Base-by-base conservation (phyloP, 37 sponge, comb jelly and placozoan species). In the Halichondria panicea region DNA sequence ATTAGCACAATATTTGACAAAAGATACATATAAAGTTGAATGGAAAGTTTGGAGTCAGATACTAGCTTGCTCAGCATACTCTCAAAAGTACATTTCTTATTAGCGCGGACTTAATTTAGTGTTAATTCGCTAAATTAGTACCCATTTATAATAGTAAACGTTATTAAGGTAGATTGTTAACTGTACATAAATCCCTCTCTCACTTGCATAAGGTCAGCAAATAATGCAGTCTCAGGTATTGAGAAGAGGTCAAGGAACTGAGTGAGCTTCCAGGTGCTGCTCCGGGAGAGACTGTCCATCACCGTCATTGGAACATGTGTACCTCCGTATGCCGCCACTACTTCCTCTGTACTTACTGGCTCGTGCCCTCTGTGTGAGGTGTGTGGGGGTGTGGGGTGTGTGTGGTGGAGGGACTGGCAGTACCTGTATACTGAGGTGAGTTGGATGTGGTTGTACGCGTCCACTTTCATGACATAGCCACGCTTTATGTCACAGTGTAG, bases 171-270 rank as follows among this genome's bases (percentile, higher is more conserved):
- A n/a, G n/a, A n/a, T n/a, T n/a, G n/a, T n/a, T n/a, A n/a, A n/a
- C n/a, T n/a, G n/a, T n/a, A n/a, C n/a, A n/a, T n/a, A n/a, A n/a
- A n/a, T n/a, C n/a, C n/a, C n/a, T n/a, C n/a, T n/a, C n/a, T n/a
- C n/a, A 94, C 95, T 72, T 96, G 76, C 34, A 75, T 62, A n/a
- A 88, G 60, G 57, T 96, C 88, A 70, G 85, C 81, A 35, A 90
- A 55, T 15, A 96, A 78, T 9, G 90, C 72, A 31, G 91, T 71
- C 55, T 93, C 97, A 56, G 97, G 82, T 8, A 81, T 45, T 22
- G 97, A 88, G 66, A 93, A 92, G 33, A 84, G 54, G 71, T 96
- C 97, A 7, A 90, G 73, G 50, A 94, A 90, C 31, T 96, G 94
- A 8, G 71, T 67, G 44, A 93, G 71, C 43, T 76, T 44, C 55